Evolutionary conservation across 2,797 vertebrate genomes (phyloP), one percentile per base, ranked within the genome.

Genomic region (Eupleurogrammus muticus): DNA sequence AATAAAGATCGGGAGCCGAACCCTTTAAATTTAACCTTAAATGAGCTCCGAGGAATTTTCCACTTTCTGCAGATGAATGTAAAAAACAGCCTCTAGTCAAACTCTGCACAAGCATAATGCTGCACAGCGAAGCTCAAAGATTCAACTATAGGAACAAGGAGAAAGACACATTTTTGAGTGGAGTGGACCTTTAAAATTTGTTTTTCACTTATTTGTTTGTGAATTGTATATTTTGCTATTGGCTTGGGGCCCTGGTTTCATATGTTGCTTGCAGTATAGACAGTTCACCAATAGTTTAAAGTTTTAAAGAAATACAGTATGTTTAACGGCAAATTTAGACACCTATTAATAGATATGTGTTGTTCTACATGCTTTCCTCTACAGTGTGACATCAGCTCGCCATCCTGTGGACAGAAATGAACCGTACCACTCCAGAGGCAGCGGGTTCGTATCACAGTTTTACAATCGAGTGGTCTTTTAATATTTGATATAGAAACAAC

Each of bases 401-500:
- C 42, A 35, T 76, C 58, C 35, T 44, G 49, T 35, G 57, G 49
- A 69, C 63, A 68, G 63, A 84, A 70, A 91, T 89, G 90, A 84
- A 42, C 65, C 10, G 5, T 12, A 50, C 14, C 10, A 8, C 56
- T 68, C 24, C 21, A 47, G 60, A 79, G 19, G 20, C 79, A 70
- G 58, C 0, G 16, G 90, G 91, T 91, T 67, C 53, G 90, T 91
- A 73, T 44, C 11, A 61, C 46, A 49, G 20, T 51, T 56, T 61
- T 28, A 28, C 28, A 24, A 24, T 0, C 28, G 12, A 28, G 1
- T n/a, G n/a, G n/a, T 48, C 10, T 66, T 21, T 23, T 3, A 55
- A 0, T 24, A 32, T 42, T 54, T 38, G 13, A 5, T 36, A 1
- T 14, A 34, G 5, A 49, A 57, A 24, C 24, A 35, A 44, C 28